Evolutionary conservation across 2,888 invertebrate genomes (phyloP).

Genomic region (Pristionchus mayeri): DNA sequence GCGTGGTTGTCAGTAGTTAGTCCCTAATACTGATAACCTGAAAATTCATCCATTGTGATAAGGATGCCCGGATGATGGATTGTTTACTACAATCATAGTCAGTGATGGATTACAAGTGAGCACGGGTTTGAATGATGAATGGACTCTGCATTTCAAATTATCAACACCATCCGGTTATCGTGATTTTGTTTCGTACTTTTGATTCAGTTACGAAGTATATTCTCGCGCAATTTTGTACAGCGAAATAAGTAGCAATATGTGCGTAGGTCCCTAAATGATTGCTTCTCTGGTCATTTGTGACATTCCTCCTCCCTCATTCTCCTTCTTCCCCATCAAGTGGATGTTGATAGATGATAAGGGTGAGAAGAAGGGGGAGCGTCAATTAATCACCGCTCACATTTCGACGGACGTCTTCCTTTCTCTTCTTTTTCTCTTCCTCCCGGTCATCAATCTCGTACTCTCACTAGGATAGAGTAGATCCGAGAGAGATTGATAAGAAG

Average conservation of each 20-base stretch:
- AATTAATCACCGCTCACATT: constrained; percentile 41
- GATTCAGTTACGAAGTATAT: too few species aligned
- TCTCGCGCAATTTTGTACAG: too few species aligned
- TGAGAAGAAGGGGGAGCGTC: constrained; percentile 37
- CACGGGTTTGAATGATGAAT: constrained; percentile 2
- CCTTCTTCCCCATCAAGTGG: constrained; percentile 8
- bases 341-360: constrained; percentile 39
- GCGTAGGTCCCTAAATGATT: too few species aligned
- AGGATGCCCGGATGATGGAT: constrained; percentile 29
- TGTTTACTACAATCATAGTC: constrained; percentile 41
- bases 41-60: constrained; percentile 46
- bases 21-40: not conserved
- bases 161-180: not conserved
- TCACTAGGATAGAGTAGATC: constrained; percentile 24
- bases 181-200: too few species aligned
- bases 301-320: not conserved
- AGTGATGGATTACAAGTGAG: constrained; percentile 31
- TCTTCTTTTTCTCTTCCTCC: not conserved
- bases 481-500: not conserved
- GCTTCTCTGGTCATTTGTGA: not conserved
- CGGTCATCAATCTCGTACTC: constrained; percentile 21
- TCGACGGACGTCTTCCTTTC: constrained; percentile 24
- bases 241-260: too few species aligned
- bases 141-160: not conserved
- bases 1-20: not conserved